These are phyloP conservation scores for Liparis tanakae DNA, from an alignment of 2,797 vertebrate genomes.

Conservation along the genomic window DNA sequence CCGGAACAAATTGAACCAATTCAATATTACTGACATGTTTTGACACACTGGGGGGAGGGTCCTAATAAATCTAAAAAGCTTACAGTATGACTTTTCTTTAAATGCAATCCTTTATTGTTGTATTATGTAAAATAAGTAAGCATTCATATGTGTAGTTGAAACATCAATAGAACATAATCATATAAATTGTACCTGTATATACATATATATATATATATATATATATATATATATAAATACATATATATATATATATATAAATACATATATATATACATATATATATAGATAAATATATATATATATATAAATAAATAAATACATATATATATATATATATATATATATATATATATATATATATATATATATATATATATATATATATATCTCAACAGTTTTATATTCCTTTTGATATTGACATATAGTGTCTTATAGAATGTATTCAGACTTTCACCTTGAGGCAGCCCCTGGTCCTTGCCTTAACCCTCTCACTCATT, in stretches of 20 bases:
- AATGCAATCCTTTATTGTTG: not conserved
- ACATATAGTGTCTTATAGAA: slow-evolving; percentile 3
- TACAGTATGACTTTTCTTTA: not conserved
- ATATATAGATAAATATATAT: no score
- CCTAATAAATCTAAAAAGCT: not conserved
- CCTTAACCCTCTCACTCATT: slow-evolving; percentile 54
- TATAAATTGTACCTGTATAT: not conserved
- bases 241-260: not conserved
- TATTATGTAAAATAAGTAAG: not conserved
- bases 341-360: no score
- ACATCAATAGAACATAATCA: not conserved
- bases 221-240: not conserved
- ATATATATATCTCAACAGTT: not conserved
- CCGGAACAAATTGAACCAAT: not conserved
- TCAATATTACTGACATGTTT: not conserved
- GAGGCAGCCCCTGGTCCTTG: slow-evolving; percentile 55
- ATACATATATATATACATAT: not conserved
- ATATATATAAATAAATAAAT: no score
- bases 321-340: not conserved
- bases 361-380: no score
- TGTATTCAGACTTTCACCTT: slow-evolving; percentile 39
- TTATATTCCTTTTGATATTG: not conserved
- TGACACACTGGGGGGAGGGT: not conserved
- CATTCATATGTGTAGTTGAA: not conserved
- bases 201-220: not conserved